Conservation (phyloP, 2,888 invertebrate species). For the Strigamia crassipes region DNA sequence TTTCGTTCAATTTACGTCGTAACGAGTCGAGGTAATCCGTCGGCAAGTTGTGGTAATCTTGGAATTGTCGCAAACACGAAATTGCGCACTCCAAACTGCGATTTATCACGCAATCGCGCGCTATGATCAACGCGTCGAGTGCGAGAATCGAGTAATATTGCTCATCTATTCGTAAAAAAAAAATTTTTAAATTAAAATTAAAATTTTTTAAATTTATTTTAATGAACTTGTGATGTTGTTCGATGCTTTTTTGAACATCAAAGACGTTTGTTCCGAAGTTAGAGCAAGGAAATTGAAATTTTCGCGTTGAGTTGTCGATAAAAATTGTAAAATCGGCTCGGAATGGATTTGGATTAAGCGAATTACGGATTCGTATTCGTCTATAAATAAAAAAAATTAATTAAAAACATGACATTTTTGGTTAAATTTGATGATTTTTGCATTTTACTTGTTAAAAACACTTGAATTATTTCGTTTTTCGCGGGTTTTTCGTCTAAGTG, state of each 20-base stretch:
- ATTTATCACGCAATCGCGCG: background rate
- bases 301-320: background rate
- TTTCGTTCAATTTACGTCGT: background rate
- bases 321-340: background rate
- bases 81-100: background rate
- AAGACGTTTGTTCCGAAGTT: background rate
- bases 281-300: background rate
- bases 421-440: no score
- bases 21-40: background rate
- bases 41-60: background rate
- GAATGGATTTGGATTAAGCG: background rate
- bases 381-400: background rate
- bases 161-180: background rate
- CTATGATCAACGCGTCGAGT: background rate
- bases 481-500: background rate
- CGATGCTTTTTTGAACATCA: background rate
- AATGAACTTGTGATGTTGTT: background rate
- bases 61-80: background rate
- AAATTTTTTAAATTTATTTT: background rate
- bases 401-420: no score
- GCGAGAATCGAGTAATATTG: background rate
- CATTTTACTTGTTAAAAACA: background rate
- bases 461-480: background rate
- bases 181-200: background rate
- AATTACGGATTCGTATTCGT: background rate